These are phyloP conservation scores for Mimumesa dahlbomi DNA, from an alignment of 2,888 invertebrate genomes.

Conservation along the genomic window DNA sequence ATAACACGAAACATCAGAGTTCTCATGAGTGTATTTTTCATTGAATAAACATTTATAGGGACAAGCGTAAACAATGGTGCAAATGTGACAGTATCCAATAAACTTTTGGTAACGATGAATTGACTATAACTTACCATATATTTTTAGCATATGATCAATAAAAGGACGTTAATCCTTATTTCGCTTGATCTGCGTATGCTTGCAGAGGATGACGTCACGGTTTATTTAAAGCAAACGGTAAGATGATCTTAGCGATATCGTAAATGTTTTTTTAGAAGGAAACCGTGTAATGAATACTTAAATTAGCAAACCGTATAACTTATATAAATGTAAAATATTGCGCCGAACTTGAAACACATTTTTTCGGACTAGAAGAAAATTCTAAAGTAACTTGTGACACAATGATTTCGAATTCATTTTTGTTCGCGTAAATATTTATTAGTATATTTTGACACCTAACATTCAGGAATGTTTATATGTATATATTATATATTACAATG, in stretches of 20 bases:
- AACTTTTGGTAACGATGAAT: neutral
- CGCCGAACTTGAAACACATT: neutral
- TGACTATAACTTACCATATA: slow-evolving; percentile 16
- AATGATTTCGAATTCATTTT: no score
- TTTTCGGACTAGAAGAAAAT: neutral
- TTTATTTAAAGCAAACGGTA: slow-evolving; percentile 58
- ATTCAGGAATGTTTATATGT: no score
- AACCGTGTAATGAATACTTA: slow-evolving; percentile 36
- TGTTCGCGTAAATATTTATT: no score
- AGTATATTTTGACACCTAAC: no score
- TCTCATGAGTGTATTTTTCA: no score
- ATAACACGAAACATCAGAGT: neutral
- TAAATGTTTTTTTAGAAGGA: slow-evolving; percentile 41
- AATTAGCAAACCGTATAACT: slow-evolving; percentile 11
- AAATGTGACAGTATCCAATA: no score
- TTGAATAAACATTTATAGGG: no score
- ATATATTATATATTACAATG: no score
- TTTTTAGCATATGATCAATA: slow-evolving; percentile 14
- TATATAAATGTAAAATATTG: slow-evolving; percentile 9
- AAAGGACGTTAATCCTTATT: slow-evolving; percentile 47
- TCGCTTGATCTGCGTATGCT: slow-evolving; percentile 35
- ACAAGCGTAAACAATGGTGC: no score
- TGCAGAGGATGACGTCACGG: slow-evolving; percentile 50
- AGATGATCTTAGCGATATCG: slow-evolving; percentile 51
- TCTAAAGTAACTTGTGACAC: no score